Conservation (phyloP, 2,113 vertebrate genomes). For the Chaetodon auriga region DNA sequence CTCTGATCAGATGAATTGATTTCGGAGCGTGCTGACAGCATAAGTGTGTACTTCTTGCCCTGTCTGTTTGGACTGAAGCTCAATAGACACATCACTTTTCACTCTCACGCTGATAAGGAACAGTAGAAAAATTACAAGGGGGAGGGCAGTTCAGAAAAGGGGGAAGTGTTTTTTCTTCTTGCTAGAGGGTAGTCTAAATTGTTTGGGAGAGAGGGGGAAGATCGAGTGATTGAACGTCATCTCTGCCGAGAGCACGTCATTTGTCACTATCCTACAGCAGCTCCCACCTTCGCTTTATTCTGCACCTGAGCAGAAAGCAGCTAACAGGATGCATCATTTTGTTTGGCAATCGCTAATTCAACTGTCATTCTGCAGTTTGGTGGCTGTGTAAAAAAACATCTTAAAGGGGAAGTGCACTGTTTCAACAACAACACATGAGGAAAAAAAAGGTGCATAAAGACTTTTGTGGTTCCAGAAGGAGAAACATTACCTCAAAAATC, state of each 20-base stretch:
- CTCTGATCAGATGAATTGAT: constrained; percentile 56
- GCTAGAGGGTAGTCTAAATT: no score
- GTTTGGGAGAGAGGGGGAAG: neutral
- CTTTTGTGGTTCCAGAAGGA: no score
- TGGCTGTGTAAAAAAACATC: no score
- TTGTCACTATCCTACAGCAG: neutral
- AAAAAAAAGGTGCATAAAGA: no score
- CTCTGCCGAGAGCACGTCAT: neutral
- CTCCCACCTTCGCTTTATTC: neutral
- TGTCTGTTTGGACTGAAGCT: constrained; percentile 36
- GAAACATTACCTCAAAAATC: neutral
- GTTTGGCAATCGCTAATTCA: no score
- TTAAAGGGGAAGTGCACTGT: no score
- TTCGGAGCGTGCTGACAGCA: constrained; percentile 43
- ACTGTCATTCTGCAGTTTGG: no score
- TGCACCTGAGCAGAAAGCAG: neutral
- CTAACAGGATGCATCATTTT: neutral
- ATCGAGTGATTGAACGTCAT: no score
- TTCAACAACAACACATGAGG: no score
- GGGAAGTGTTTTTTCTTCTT: neutral
- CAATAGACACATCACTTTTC: constrained; percentile 37
- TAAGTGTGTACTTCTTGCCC: constrained; percentile 20
- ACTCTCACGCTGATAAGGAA: constrained; percentile 1
- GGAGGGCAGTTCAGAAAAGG: neutral
- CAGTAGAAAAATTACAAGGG: neutral